phyloP scores from a whole-genome alignment of 2,888 invertebrate genomes.

The Furcula furcula region DNA sequence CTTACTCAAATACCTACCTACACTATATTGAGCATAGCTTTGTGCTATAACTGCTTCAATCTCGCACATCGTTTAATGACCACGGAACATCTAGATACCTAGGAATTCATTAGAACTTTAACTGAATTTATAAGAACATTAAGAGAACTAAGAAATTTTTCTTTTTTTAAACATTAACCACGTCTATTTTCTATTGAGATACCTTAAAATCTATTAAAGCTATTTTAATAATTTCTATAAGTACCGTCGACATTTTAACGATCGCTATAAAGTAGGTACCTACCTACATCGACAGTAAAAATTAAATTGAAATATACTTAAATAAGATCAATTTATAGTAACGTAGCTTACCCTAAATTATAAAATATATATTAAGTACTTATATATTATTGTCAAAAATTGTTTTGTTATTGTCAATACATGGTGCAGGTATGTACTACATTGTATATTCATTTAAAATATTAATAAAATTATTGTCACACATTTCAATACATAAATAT shows the following conservation, averaged over 20 bases:
- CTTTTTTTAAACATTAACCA: slow-evolving; percentile 30
- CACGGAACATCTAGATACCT: slow-evolving; percentile 20
- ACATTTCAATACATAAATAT: slow-evolving; percentile 3
- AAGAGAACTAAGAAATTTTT: slow-evolving; percentile 19
- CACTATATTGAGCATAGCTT: slow-evolving; percentile 59
- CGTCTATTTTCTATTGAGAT: slow-evolving; percentile 29
- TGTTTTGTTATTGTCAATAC: slow-evolving; percentile 28
- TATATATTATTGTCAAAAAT: slow-evolving; percentile 49
- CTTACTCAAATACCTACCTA: slow-evolving; percentile 28
- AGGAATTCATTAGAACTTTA: no score
- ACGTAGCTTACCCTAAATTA: slow-evolving; percentile 31
- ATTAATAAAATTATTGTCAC: slow-evolving; percentile 6
- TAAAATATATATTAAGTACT: no score
- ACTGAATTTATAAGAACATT: slow-evolving; percentile 16
- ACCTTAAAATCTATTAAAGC: slow-evolving; percentile 73
- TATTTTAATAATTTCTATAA: slow-evolving; percentile 63
- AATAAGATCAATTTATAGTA: slow-evolving; percentile 26
- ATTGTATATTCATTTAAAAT: slow-evolving; percentile 1
- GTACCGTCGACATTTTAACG: slow-evolving; percentile 9
- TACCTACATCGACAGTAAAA: slow-evolving; percentile 15
- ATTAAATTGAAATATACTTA: slow-evolving; percentile 19
- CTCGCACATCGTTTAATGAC: slow-evolving; percentile 10
- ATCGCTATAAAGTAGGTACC: slow-evolving; percentile 10
- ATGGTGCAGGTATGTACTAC: no score
- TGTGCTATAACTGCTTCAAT: slow-evolving; percentile 34